These are phyloP conservation scores for Cataglyphis cursor DNA, from an alignment of 2,888 invertebrate species.

Conservation along the genomic window DNA sequence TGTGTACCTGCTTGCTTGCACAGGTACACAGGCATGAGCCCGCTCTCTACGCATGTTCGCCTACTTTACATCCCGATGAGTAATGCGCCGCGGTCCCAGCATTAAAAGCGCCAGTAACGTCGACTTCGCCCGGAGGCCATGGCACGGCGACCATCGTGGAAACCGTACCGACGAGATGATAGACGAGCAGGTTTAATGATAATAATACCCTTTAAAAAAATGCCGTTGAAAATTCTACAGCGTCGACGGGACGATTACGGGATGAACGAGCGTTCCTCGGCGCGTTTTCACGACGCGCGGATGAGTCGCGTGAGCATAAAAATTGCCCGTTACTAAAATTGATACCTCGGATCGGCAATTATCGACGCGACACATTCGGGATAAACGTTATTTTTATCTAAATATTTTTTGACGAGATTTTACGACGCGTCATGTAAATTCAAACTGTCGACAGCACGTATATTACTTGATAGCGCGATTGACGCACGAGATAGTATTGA, in stretches of 20 bases:
- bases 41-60: constrained; percentile 74
- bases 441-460: background rate
- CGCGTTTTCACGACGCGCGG: constrained; percentile 12
- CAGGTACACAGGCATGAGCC: constrained; percentile 52
- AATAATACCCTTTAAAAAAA: constrained; percentile 70
- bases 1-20: constrained; percentile 69
- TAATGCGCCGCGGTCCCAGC: constrained; percentile 70
- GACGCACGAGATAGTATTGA: background rate
- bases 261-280: constrained; percentile 29
- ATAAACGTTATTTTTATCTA: constrained; percentile 26
- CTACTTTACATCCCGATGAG: constrained; percentile 76
- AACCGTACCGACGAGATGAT: constrained; percentile 66
- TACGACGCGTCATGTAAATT: constrained; percentile 17
- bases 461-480: background rate
- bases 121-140: constrained; percentile 66
- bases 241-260: constrained; percentile 46
- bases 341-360: constrained; percentile 42
- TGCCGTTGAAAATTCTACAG: constrained; percentile 38
- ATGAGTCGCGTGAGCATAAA: constrained; percentile 21
- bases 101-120: constrained; percentile 74
- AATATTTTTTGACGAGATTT: constrained; percentile 13
- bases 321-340: constrained; percentile 40
- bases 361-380: constrained; percentile 22
- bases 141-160: constrained; percentile 57
- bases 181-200: constrained; percentile 61